A percentile compares a stretch with the other conserved stretches of the same genome.
These are phyloP conservation scores for Tribolium madens DNA, from an alignment of 1,140 invertebrate species.

Conservation along the genomic window DNA sequence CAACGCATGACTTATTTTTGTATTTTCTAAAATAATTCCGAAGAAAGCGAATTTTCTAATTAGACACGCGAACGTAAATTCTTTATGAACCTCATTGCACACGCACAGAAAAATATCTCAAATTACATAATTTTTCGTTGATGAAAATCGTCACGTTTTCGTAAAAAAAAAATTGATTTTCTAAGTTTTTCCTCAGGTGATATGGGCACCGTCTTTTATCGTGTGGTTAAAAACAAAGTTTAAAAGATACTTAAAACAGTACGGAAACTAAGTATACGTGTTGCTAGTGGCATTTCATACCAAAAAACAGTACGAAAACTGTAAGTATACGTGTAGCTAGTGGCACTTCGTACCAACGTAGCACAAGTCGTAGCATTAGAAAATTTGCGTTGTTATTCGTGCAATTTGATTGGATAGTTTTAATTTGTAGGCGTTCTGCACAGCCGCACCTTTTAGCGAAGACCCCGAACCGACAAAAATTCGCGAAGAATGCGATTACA, in stretches of 20 bases:
- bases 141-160: no score
- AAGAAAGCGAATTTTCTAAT: neutral
- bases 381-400: neutral
- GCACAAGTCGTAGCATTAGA: constrained; percentile 1
- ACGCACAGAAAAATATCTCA: no score
- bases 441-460: constrained; percentile 89
- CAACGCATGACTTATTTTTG: neutral
- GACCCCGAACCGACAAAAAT: constrained; percentile 85
- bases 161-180: no score
- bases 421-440: constrained; percentile 78
- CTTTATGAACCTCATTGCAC: no score
- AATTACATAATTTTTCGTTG: no score
- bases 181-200: no score
- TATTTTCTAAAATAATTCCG: constrained; percentile 14
- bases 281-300: no score
- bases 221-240: neutral
- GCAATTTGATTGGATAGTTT: neutral
- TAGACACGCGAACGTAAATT: neutral
- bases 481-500: constrained; percentile 86
- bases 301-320: neutral
- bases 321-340: neutral
- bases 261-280: neutral
- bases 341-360: neutral
- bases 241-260: neutral
- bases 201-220: no score